These are phyloP conservation scores for Orycteropus afer DNA, from an alignment of 2,113 vertebrate species.

Conservation along the genomic window DNA sequence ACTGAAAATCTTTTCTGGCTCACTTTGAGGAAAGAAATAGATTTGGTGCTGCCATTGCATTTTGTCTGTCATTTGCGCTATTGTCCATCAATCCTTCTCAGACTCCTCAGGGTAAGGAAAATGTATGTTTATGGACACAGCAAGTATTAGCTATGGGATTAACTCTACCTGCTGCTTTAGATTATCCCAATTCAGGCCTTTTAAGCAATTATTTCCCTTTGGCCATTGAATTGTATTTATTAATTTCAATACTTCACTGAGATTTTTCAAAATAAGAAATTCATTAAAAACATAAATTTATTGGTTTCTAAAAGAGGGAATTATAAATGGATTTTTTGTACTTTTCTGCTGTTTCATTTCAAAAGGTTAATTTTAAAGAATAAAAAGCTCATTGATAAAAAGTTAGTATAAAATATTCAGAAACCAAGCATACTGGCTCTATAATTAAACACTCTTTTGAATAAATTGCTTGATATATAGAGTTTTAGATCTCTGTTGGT, in stretches of 20 bases:
- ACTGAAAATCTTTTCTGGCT: neutral
- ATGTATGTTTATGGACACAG: neutral
- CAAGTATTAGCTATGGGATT: neutral
- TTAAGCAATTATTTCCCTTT: neutral
- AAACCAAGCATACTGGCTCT: neutral
- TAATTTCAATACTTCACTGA: neutral
- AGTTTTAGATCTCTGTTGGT: neutral
- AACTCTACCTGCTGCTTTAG: slow-evolving; percentile 1
- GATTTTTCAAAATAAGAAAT: neutral
- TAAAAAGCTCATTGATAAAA: neutral
- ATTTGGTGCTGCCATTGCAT: neutral
- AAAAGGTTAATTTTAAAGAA: neutral
- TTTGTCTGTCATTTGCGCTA: neutral
- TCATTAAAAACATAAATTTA: neutral
- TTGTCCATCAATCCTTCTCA: neutral
- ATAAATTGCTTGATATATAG: neutral
- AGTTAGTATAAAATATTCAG: neutral
- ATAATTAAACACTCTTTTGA: neutral
- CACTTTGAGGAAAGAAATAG: neutral
- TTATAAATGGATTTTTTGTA: neutral
- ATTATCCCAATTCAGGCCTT: neutral
- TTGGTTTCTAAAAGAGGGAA: neutral
- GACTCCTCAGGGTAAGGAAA: neutral
- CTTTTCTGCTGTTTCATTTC: neutral
- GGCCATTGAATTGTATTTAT: neutral